Base-by-base conservation (phyloP, 2,113 vertebrate species). In the Myrmecobius fasciatus region DNA sequence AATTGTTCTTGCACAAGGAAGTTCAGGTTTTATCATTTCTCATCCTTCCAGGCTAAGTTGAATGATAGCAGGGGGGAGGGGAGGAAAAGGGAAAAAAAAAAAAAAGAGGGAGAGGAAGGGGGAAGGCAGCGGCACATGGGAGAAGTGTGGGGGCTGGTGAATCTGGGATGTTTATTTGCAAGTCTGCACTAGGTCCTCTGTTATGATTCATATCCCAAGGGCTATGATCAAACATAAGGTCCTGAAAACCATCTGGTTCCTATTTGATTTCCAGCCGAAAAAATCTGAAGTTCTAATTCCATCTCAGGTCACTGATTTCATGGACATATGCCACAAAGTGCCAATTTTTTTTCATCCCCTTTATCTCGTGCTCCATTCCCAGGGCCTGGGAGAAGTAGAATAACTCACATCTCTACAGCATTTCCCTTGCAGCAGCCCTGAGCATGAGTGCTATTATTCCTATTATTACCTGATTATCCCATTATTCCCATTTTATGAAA, bases 241-340 rank as follows among this genome's bases (percentile, higher is more conserved):
- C n/a, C 67, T 83, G 67, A 83, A 83, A 83, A 43, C 67, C 67
- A 83, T 83, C 67, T 83, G 67, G 67, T 83, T 83, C 67, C 67
- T 43, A 83, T 83, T 43, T 83, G 67, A 83, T 83, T 83, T 83
- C 67, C 67, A 83, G 67, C n/a, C 7, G n/a, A 83, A 83, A 43
- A 83, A 83, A 43, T 83, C 67, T 83, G 4, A 83, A 83, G 67
- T 83, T 83, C 43, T 83, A 83, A 83, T 43, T 83, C 67, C 7
- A 83, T n/a, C n/a, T 83, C 67, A 83, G 67, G 67, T 83, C 36
- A 83, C 17, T 83, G 67, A 83, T 83, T 83, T 83, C 67, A 83
- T 43, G 67, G 67, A 43, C 67, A 43, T n/a, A 24, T 83, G 36
- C 36, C 17, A 83, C n/a, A 83, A 2, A 83, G 67, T 83, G n/a